Conservation (phyloP, 2,797 vertebrate genomes). For the Rhinophrynus dorsalis region DNA sequence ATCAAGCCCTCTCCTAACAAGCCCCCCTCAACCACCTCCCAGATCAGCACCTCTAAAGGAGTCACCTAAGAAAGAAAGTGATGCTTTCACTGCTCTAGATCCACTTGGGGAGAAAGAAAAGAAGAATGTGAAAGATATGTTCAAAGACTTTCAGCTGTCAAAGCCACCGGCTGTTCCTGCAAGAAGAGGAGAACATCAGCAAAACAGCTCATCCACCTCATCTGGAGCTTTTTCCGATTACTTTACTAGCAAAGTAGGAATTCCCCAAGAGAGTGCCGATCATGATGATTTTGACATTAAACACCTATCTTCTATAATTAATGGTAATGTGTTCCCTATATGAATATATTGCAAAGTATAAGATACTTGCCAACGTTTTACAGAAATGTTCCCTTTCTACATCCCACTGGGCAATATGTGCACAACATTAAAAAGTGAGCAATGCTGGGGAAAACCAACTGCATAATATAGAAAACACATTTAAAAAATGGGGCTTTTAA, state of each 20-base stretch:
- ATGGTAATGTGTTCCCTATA: slow-evolving; percentile 64
- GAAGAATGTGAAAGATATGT: slow-evolving; percentile 93
- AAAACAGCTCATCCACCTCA: slow-evolving; percentile 54
- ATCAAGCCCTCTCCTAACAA: slow-evolving; percentile 34
- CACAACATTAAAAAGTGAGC: too few species aligned
- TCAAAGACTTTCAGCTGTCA: slow-evolving; percentile 90
- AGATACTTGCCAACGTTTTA: too few species aligned
- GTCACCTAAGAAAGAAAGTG: slow-evolving; percentile 73
- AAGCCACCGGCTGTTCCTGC: slow-evolving; percentile 87
- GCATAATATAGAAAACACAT: too few species aligned
- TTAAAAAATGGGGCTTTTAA: too few species aligned
- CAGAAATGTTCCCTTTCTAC: too few species aligned
- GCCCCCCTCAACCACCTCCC: slow-evolving; percentile 79
- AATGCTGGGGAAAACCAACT: too few species aligned
- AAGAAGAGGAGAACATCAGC: slow-evolving; percentile 72
- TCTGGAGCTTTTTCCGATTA: slow-evolving; percentile 75
- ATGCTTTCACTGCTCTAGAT: slow-evolving; percentile 88
- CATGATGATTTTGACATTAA: slow-evolving; percentile 75
- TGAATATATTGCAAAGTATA: too few species aligned
- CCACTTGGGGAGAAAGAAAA: slow-evolving; percentile 90
- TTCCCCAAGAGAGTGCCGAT: slow-evolving; percentile 73
- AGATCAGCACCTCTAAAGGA: slow-evolving; percentile 71
- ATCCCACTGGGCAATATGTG: too few species aligned
- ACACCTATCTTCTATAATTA: slow-evolving; percentile 65
- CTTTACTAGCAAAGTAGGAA: slow-evolving; percentile 75